Conservation (phyloP, 2,113 vertebrate genomes). For the Okapia johnstoni region DNA sequence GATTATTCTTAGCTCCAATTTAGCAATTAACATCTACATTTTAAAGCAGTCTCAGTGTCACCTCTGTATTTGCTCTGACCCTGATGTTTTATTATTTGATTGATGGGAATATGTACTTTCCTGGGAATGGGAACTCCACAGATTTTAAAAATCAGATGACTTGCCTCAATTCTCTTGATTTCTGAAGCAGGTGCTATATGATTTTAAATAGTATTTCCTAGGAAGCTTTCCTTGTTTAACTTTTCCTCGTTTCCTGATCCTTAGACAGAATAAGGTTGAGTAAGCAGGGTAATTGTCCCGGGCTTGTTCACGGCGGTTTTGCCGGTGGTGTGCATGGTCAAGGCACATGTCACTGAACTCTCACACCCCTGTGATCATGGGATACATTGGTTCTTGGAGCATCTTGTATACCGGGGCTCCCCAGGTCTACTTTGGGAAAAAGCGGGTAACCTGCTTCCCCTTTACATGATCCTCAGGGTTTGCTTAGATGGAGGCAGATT, state of each 20-base stretch:
- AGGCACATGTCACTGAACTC: accelerated
- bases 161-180: not conserved
- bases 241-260: not conserved
- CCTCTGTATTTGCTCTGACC: not conserved
- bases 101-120: not conserved
- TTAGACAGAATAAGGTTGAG: not conserved
- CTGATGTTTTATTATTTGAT: not conserved
- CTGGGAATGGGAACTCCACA: not conserved
- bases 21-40: not conserved
- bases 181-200: not conserved
- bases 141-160: not conserved
- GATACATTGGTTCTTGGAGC: not conserved
- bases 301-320: accelerated
- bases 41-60: not conserved
- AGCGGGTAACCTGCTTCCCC: not conserved
- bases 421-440: not conserved
- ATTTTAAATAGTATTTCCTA: not conserved
- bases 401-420: accelerated
- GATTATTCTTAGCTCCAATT: not conserved
- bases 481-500: not conserved
- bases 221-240: not conserved
- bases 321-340: accelerated
- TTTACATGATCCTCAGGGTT: not conserved
- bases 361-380: accelerated
- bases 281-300: accelerated